Percentiles rank a stretch among this genome's conserved stretches.
Conservation (phyloP, 2,888 invertebrate species). For the Tenthredo distinguenda region DNA sequence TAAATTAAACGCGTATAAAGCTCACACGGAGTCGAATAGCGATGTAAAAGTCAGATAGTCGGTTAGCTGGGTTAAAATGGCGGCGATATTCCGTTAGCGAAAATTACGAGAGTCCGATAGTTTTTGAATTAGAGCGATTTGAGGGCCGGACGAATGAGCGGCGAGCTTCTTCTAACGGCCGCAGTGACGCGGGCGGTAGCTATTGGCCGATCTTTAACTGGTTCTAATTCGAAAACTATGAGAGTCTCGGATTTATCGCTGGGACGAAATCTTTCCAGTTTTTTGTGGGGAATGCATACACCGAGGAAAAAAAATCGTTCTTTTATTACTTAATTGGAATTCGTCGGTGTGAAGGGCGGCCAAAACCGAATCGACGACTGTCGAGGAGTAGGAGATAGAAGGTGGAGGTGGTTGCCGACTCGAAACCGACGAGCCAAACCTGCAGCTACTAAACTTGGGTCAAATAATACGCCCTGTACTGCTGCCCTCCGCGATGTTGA, state of each 20-base stretch:
- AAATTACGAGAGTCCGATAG: neutral
- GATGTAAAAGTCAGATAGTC: neutral
- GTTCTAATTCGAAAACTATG: constrained; percentile 5
- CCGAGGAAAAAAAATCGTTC: neutral
- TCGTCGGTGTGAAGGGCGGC: constrained; percentile 7
- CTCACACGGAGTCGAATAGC: neutral
- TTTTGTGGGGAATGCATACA: neutral
- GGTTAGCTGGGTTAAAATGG: neutral
- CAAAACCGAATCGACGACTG: neutral
- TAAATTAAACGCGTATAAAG: neutral
- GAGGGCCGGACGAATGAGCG: neutral
- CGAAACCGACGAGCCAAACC: constrained; percentile 12
- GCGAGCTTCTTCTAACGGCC: constrained; percentile 8
- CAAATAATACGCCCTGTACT: constrained; percentile 43
- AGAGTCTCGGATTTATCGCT: neutral
- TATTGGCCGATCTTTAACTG: neutral
- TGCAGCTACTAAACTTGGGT: constrained; percentile 44
- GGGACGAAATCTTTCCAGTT: constrained; percentile 7
- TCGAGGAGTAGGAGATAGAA: neutral
- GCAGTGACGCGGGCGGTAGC: neutral
- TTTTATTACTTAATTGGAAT: neutral
- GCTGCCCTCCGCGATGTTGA: neutral
- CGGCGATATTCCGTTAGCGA: neutral
- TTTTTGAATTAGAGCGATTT: constrained; percentile 22
- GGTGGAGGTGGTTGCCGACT: neutral